Evolutionary conservation across 2,888 invertebrate genomes (phyloP).

Genomic region (Campoplex capitator): DNA sequence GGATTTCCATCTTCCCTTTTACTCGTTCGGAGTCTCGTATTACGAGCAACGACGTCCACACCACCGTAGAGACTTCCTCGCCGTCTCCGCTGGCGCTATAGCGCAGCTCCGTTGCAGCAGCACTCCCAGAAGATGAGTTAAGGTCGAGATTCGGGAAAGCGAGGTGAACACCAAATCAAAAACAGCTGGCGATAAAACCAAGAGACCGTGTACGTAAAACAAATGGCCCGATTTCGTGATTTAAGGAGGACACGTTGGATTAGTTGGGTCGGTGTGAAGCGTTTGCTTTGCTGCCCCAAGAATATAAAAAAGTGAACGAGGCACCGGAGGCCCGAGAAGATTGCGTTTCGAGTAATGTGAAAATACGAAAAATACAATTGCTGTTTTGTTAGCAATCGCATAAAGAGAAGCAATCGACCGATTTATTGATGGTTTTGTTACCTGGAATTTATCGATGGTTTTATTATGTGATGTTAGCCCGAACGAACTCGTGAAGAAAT

Average conservation of each 20-base stretch:
- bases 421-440: background rate
- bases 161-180: constrained; percentile 65
- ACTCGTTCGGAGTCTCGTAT: constrained; percentile 47
- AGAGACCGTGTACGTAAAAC: constrained; percentile 57
- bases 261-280: constrained; percentile 38
- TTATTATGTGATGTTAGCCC: no score
- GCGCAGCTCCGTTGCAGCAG: constrained; percentile 33
- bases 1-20: constrained; percentile 63
- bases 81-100: constrained; percentile 28
- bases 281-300: background rate
- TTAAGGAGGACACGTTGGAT: constrained; percentile 63
- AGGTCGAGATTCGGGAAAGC: constrained; percentile 46
- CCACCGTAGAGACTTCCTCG: constrained; percentile 30
- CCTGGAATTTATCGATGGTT: background rate
- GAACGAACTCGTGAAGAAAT: background rate
- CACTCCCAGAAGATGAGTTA: constrained; percentile 64
- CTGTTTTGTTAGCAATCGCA: background rate
- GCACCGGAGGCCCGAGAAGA: background rate
- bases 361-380: background rate
- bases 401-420: background rate
- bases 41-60: constrained; percentile 40
- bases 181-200: constrained; percentile 69
- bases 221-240: constrained; percentile 68
- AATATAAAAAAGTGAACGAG: constrained; percentile 2
- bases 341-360: background rate